Evolutionary conservation across 1,140 invertebrate genomes (phyloP).

Genomic region (Mycetomoellerius zeteki): DNA sequence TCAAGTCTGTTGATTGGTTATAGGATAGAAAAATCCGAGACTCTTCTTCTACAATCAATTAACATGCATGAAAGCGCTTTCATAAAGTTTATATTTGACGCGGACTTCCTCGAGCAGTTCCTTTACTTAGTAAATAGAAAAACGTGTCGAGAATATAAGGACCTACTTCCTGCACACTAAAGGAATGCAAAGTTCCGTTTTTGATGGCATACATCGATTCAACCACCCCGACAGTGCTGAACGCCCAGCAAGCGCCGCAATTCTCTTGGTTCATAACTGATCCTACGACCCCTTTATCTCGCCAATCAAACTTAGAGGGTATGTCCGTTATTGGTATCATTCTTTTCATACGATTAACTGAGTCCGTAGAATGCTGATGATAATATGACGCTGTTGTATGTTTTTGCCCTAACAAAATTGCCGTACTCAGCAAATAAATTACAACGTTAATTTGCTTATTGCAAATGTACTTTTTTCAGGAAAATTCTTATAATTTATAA

Average conservation of each 20-base stretch:
- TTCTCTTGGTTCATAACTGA: constrained; percentile 91
- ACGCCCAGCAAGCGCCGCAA: constrained; percentile 96
- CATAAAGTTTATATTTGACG: neutral
- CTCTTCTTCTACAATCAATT: too few species aligned
- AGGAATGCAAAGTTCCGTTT: constrained; percentile 88
- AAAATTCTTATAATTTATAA: neutral
- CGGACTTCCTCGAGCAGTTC: neutral
- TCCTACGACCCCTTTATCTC: constrained; percentile 90
- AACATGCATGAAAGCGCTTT: neutral
- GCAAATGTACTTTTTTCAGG: neutral
- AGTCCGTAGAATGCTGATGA: constrained; percentile 51
- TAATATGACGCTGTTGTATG: constrained; percentile 70
- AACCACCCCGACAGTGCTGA: constrained; percentile 92
- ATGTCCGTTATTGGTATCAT: constrained; percentile 54
- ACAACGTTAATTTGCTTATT: neutral
- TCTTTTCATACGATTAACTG: constrained; percentile 73
- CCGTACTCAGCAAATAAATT: constrained; percentile 2
- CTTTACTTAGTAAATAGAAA: constrained; percentile 10
- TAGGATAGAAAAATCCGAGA: too few species aligned
- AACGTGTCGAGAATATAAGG: constrained; percentile 18
- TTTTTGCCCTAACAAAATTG: constrained; percentile 58
- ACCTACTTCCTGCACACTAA: constrained; percentile 92
- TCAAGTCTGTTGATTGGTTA: too few species aligned
- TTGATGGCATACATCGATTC: constrained; percentile 93
- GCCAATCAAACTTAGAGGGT: constrained; percentile 87